Conservation (phyloP, 53 echinoderm and acorn worm species). For the Antedon mediterranea region DNA sequence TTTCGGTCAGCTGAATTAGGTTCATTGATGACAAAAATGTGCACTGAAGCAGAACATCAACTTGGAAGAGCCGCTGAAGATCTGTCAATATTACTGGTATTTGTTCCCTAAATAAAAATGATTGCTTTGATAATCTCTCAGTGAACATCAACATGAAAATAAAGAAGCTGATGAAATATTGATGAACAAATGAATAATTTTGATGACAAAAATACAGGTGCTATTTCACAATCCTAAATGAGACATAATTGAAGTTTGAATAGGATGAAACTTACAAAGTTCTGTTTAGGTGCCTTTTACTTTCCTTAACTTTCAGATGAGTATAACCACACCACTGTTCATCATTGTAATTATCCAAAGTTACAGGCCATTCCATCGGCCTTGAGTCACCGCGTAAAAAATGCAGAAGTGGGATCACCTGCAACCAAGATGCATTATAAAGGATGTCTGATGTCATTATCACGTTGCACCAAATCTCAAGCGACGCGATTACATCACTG, state of each 20-base stretch:
- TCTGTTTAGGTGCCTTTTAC: not conserved
- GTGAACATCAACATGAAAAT: too few species aligned
- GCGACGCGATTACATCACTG: not conserved
- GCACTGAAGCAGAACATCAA: not conserved
- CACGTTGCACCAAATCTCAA: not conserved
- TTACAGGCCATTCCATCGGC: not conserved
- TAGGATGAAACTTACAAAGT: not conserved
- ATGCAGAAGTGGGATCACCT: not conserved
- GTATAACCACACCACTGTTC: not conserved
- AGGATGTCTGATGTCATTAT: too few species aligned
- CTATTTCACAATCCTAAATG: too few species aligned
- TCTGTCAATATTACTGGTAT: not conserved
- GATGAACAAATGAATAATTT: too few species aligned
- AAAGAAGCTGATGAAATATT: too few species aligned
- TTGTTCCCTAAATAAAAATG: not conserved
- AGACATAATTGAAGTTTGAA: too few species aligned
- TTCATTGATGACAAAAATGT: not conserved
- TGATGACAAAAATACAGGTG: too few species aligned
- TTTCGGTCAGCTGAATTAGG: not conserved
- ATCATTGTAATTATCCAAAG: not conserved
- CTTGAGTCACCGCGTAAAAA: not conserved
- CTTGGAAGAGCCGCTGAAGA: not conserved
- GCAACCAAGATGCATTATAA: not conserved
- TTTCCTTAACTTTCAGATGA: not conserved
- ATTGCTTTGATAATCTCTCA: too few species aligned